These are phyloP conservation scores for Zoanthus gigantus DNA, from an alignment of 92 coral and sea anemone species.

Conservation along the genomic window DNA sequence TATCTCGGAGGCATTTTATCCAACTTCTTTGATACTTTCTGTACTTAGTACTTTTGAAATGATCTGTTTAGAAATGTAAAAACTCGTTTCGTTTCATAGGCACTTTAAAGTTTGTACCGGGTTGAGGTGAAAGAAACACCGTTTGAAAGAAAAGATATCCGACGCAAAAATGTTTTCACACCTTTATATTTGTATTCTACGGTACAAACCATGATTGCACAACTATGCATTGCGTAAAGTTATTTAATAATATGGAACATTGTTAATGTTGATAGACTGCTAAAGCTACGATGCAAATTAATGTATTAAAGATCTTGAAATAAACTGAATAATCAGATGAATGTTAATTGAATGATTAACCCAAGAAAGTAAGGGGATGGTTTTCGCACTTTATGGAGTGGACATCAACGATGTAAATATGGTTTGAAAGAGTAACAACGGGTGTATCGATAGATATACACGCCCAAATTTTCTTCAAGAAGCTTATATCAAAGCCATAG, in stretches of 20 bases:
- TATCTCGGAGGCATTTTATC: too few relatives aligned
- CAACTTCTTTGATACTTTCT: too few relatives aligned
- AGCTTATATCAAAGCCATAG: too few relatives aligned
- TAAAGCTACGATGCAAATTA: not conserved
- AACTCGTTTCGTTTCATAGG: too few relatives aligned
- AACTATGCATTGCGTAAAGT: not conserved
- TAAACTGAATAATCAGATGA: not conserved
- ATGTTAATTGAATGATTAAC: constrained; percentile 24
- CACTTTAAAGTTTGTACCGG: not conserved
- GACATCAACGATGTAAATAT: not conserved
- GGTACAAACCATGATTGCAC: not conserved
- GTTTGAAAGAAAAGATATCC: not conserved
- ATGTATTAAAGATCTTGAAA: not conserved
- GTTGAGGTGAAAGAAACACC: not conserved
- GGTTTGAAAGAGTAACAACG: too few relatives aligned
- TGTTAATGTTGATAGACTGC: too few relatives aligned
- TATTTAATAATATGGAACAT: too few relatives aligned
- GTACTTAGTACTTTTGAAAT: too few relatives aligned
- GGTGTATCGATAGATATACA: too few relatives aligned
- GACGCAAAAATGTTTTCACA: not conserved
- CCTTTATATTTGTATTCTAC: constrained; percentile 16
- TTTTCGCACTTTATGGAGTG: not conserved
- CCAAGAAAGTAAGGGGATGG: not conserved
- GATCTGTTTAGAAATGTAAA: too few relatives aligned
- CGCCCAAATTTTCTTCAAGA: too few relatives aligned